Base-by-base conservation (phyloP, 2,113 vertebrate genomes). In the Onychostruthus taczanowskii region DNA sequence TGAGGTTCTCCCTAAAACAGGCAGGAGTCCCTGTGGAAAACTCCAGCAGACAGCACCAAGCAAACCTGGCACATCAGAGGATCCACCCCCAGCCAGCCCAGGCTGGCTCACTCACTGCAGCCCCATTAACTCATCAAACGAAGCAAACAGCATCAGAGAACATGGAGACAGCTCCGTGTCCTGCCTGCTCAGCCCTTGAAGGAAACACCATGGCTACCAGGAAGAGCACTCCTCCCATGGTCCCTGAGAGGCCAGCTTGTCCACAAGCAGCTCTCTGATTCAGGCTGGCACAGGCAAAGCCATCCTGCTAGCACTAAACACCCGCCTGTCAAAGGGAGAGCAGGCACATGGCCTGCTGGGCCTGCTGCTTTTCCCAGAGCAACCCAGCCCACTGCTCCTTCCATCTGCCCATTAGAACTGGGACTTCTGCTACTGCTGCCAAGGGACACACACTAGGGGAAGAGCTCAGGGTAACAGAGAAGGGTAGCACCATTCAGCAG, bases 81-180 rank as follows among this genome's bases (percentile, higher is more conserved):
- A 84, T 72, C 31, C 39, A 56, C 7, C 47, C 44, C 30, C 10
- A 28, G 16, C 21, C 55, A 75, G 53, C 55, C 75, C 33, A 41
- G 41, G 17, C 26, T 55, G 31, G 62, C 47, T 84, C 39, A 50
- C 31, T 81, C 75, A 41, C 67, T 1, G 0, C 70, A 59, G 74
- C 72, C 55, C 62, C 82, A 28, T 74, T n/a, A 74, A 81, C 33
- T 46, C 61, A 75, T 43, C 55, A 89, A 56, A 62, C 0, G 0
- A 63, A 89, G 56, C 0, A 0, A 61, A 58, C 13, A 47, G 62
- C 59, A 39, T 39, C 3, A 3, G 18, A 79, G 74, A 39, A 37
- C 31, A 17, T 0, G 0, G 43, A 64, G 58, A 17, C 4, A 77
- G 37, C 44, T 33, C 9, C 1, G 0, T 4, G 8, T 31, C 41